phyloP scores from a whole-genome alignment of 2,888 invertebrate species.

The Chrysina gloriosa region DNA sequence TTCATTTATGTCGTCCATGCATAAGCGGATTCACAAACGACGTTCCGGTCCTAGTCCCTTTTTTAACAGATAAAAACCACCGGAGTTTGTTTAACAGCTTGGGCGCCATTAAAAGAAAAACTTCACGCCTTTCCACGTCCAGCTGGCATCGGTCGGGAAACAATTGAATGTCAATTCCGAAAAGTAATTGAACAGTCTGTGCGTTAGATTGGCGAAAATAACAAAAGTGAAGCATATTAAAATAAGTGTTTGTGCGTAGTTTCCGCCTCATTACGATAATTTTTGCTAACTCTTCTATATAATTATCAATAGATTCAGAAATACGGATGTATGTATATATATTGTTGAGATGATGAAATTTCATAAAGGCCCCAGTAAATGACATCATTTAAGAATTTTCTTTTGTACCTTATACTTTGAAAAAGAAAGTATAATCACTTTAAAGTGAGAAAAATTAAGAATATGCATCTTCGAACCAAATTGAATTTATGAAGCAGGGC shows the following conservation, averaged over 20 bases:
- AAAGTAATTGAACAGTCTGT: conserved; percentile 23
- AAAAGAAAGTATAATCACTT: no score
- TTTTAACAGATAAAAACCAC: background rate
- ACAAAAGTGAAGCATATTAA: conserved; percentile 24
- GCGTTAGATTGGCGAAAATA: conserved; percentile 4
- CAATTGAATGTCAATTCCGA: conserved; percentile 33
- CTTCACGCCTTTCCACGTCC: conserved; percentile 12
- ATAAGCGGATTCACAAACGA: background rate
- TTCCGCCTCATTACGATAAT: background rate
- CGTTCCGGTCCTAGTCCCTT: conserved; percentile 18
- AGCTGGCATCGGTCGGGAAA: conserved; percentile 7
- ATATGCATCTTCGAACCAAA: no score
- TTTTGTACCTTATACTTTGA: no score
- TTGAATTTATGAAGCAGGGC: no score
- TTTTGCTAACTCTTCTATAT: no score
- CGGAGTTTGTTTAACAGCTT: background rate
- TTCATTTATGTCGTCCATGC: conserved; percentile 4
- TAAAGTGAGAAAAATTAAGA: no score
- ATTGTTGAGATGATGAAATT: no score
- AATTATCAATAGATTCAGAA: no score
- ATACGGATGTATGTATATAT: no score
- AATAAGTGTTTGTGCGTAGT: background rate
- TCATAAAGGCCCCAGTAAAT: no score
- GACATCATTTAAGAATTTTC: no score
- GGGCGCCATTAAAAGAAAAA: conserved; percentile 12